A percentile compares a stretch with the other conserved stretches of the same genome.
Conservation (phyloP, 2,797 vertebrate species). For the Girardinus metallicus region DNA sequence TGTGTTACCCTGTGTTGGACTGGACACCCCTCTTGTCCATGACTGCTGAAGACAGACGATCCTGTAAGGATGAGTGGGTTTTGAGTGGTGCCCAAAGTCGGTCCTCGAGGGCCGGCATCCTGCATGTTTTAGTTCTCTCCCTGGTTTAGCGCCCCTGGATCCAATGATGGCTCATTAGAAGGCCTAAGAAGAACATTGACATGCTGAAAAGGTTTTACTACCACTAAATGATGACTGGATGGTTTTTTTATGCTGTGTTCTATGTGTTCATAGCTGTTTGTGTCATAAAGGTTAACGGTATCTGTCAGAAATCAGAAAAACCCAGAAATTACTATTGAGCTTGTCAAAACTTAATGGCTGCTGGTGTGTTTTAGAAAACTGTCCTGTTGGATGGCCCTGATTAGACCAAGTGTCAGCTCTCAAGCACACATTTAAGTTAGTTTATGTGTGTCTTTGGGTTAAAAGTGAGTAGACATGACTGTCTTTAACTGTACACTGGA, state of each 20-base stretch:
- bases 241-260: background rate
- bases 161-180: no score
- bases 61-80: no score
- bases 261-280: background rate
- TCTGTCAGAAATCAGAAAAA: background rate
- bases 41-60: background rate
- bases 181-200: no score
- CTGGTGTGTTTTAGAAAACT: background rate
- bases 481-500: background rate
- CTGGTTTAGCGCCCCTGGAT: no score
- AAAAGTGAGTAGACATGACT: background rate
- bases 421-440: background rate
- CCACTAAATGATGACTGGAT: no score
- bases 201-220: no score
- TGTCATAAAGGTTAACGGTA: background rate
- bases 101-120: no score
- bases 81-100: no score
- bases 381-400: background rate
- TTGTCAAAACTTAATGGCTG: background rate
- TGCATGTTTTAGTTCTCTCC: no score
- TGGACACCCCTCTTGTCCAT: background rate
- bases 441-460: background rate
- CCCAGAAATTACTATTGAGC: background rate
- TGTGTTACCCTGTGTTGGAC: background rate
- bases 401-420: background rate